These are phyloP conservation scores for Busseola fusca DNA, from an alignment of 2,888 invertebrate species.

Conservation along the genomic window DNA sequence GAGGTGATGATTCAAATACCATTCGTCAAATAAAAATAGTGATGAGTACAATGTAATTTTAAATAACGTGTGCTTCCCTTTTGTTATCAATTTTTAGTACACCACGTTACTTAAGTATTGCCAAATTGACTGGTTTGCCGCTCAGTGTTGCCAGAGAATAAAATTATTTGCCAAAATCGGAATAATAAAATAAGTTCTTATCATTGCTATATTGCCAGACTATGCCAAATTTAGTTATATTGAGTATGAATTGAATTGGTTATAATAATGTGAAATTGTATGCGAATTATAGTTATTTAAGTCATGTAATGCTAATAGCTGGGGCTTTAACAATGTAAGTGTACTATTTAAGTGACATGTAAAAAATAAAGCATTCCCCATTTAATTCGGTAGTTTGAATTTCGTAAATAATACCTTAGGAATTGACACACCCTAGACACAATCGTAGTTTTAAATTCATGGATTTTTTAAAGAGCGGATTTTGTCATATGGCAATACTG, in stretches of 20 bases:
- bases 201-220: constrained; percentile 56
- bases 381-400: constrained; percentile 55
- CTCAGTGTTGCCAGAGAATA: constrained; percentile 42
- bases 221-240: constrained; percentile 51
- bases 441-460: neutral
- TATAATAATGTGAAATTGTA: constrained; percentile 56
- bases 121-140: constrained; percentile 32
- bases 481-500: constrained; percentile 38
- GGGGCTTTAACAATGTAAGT: constrained; percentile 52
- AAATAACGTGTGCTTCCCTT: neutral
- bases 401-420: constrained; percentile 39
- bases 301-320: constrained; percentile 49
- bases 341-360: constrained; percentile 56
- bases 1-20: constrained; percentile 31
- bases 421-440: constrained; percentile 16
- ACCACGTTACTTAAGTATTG: constrained; percentile 17
- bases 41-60: neutral
- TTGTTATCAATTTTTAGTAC: neutral
- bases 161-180: constrained; percentile 22
- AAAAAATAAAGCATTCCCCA: constrained; percentile 57
- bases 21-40: constrained; percentile 20
- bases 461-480: neutral
- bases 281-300: constrained; percentile 50
- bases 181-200: constrained; percentile 6
- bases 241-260: constrained; percentile 50